These are phyloP conservation scores for Nineta flava DNA, from an alignment of 2,888 invertebrate genomes.

Conservation along the genomic window DNA sequence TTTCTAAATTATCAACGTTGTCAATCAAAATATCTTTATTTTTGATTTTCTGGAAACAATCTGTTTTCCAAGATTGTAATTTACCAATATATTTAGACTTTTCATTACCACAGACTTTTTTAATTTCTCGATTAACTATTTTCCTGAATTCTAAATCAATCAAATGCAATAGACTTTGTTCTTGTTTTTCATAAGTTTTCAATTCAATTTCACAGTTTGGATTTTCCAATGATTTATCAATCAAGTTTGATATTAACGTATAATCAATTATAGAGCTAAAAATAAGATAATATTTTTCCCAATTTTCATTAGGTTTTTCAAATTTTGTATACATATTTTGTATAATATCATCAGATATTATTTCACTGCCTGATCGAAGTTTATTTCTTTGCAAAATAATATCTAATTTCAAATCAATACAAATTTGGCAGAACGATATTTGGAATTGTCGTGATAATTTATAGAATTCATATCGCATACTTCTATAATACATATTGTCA, in stretches of 20 bases:
- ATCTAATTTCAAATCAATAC: not conserved
- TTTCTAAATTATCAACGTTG: not conserved
- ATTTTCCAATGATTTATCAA: not conserved
- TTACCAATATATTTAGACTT: too few relatives aligned
- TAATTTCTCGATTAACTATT: not conserved
- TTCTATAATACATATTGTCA: conserved; percentile 6
- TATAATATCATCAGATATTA: not conserved
- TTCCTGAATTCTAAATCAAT: not conserved
- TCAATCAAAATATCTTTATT: too few relatives aligned
- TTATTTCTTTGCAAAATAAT: not conserved
- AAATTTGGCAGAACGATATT: conserved; percentile 1
- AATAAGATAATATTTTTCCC: not conserved
- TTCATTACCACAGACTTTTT: not conserved
- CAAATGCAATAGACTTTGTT: not conserved
- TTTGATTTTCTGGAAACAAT: too few relatives aligned
- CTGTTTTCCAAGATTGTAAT: too few relatives aligned
- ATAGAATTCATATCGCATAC: conserved; percentile 6
- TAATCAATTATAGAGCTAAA: not conserved
- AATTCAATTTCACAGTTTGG: not conserved
- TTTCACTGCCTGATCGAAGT: not conserved
- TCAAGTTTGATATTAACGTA: not conserved
- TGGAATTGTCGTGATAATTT: not conserved
- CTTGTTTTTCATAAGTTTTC: not conserved
- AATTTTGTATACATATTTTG: not conserved
- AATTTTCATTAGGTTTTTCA: not conserved